These are phyloP conservation scores for Cavia aperea DNA, from an alignment of 2,113 vertebrate species.

Conservation along the genomic window DNA sequence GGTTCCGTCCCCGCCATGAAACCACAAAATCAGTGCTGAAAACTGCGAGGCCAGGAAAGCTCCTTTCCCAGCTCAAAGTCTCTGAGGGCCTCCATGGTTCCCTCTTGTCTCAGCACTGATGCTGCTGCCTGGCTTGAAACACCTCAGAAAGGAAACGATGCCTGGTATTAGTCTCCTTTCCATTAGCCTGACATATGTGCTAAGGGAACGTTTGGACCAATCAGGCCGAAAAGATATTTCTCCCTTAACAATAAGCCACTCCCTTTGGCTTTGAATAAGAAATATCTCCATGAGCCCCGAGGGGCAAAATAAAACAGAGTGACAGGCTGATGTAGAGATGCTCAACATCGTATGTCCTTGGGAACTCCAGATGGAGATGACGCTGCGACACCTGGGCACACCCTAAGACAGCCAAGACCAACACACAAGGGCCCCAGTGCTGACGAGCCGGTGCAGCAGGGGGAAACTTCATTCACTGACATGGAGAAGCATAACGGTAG, in stretches of 20 bases:
- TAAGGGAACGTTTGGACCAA: neutral
- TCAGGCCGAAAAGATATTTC: neutral
- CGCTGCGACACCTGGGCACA: fast-evolving
- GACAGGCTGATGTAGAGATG: neutral
- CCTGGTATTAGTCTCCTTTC: neutral
- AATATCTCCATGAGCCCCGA: neutral
- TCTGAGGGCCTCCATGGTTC: neutral
- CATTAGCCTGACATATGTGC: neutral
- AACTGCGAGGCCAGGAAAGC: neutral
- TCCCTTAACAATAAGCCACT: neutral
- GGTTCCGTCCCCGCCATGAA: neutral
- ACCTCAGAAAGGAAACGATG: neutral
- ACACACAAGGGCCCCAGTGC: neutral
- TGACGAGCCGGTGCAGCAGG: fast-evolving
- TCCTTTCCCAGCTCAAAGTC: neutral
- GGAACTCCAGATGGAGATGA: neutral
- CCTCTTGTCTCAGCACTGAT: neutral
- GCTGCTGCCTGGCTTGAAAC: neutral
- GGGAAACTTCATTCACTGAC: neutral
- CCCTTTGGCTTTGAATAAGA: neutral
- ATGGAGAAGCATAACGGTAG: fast-evolving
- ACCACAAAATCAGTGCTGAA: neutral
- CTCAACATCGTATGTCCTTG: neutral
- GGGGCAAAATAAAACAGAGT: neutral
- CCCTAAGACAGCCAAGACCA: too few relatives aligned